Evolutionary conservation across 23 tunicate genomes (phyloP), one percentile per base, ranked within the genome.

Genomic region (Styela plicata): DNA sequence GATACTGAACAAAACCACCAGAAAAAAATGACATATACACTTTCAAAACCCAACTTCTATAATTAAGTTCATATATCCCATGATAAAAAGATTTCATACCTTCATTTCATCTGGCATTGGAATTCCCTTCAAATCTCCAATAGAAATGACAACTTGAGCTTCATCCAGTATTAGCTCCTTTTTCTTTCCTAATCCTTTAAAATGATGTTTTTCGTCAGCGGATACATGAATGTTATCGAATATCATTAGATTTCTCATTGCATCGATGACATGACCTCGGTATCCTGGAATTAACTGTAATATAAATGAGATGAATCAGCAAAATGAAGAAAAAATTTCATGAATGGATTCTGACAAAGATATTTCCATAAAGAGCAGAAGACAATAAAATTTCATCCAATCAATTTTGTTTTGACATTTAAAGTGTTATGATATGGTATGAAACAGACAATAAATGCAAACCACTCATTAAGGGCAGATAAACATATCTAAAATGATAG

Each of bases 151-250:
- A 24, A 90, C n/a, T 36, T 79, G 86, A 18, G 96, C 86, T 69
- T 90, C 96, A 61, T 85, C 85, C 33, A 87, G 52, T 13, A 90
- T 90, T 0, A 79, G 66, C 65, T 90, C 96, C 63, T 85, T 90
- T 73, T 81, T 90, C 62, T 88, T 82, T 1, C 86, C 89, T 3
- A 90, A 80, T 7, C 96, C 96, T 36, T 90, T 90, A 52, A 85
- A 90, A 53, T 87, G 89, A 82, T 90, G 96, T 70, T 74, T 84
- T 77, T 90, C 96, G 74, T 90, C 96, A 20, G 96, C 96, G 18
- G 89, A 73, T 66, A 90, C 70, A 66, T 69, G 79, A 61, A 74
- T 77, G 76, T 90, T 89, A 85, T 90, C 96, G 10, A 90, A 85
- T 18, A 90, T 85, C 44, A 70, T 80, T 32, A 90, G 73, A 31